Conservation (phyloP, 2,797 vertebrate species). For the Meriones psammophilus region DNA sequence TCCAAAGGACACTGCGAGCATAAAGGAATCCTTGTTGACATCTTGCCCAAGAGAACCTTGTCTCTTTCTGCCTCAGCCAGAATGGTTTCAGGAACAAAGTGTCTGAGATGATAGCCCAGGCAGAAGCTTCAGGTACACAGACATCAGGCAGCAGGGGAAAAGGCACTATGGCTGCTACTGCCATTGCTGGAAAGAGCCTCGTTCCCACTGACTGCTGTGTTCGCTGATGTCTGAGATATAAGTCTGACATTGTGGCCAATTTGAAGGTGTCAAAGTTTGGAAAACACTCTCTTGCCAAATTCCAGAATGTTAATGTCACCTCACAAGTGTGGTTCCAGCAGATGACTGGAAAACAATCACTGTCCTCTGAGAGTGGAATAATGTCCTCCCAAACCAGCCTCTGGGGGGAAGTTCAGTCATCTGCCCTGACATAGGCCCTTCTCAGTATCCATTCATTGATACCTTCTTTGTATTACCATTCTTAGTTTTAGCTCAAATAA, state of each 20-base stretch:
- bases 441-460: neutral
- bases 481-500: neutral
- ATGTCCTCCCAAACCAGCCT: neutral
- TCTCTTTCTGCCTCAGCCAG: neutral
- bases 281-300: neutral
- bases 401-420: neutral
- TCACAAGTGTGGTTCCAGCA: neutral
- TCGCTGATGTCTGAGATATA: neutral
- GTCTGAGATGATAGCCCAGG: neutral
- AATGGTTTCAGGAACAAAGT: neutral
- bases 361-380: neutral
- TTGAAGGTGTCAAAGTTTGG: neutral
- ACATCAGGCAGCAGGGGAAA: neutral
- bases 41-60: neutral
- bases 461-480: neutral
- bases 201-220: neutral
- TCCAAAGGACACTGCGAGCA: neutral
- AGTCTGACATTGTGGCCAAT: neutral
- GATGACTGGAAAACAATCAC: neutral
- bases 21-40: neutral
- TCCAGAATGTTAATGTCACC: neutral
- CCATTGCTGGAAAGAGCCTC: neutral
- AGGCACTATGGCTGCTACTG: neutral
- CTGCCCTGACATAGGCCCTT: accelerated
- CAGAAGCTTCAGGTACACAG: neutral